Percentiles rank a stretch among this genome's conserved stretches.
These are phyloP conservation scores for Elysia chlorotica DNA, from an alignment of 1,140 invertebrate genomes.

Conservation along the genomic window DNA sequence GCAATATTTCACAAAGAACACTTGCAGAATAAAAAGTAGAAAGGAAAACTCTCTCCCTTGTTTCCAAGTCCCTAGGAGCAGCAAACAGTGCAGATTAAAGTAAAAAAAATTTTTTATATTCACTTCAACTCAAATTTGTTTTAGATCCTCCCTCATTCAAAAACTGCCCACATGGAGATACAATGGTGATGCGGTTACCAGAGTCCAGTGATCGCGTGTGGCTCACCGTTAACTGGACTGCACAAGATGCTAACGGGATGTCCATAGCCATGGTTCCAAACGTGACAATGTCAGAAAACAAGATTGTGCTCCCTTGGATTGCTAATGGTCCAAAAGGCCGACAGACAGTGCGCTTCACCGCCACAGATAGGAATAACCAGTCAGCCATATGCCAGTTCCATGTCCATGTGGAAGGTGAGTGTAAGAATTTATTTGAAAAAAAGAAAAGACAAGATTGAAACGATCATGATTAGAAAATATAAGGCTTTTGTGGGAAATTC, in stretches of 20 bases:
- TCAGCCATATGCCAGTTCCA: slow-evolving; percentile 35
- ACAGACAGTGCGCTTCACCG: slow-evolving; percentile 33
- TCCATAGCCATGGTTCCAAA: slow-evolving; percentile 30
- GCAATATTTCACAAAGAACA: no score
- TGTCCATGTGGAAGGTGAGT: slow-evolving; percentile 30
- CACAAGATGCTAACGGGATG: slow-evolving; percentile 29
- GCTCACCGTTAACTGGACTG: slow-evolving; percentile 31
- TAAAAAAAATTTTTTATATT: no score
- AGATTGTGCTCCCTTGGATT: slow-evolving; percentile 27
- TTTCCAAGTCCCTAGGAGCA: no score
- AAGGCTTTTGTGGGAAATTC: no score
- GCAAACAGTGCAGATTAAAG: no score
- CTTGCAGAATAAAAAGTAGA: no score
- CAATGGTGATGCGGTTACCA: slow-evolving; percentile 25
- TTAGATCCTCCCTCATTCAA: slow-evolving; percentile 38
- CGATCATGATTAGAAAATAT: no score
- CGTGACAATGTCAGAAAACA: slow-evolving; percentile 27
- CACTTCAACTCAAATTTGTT: no score
- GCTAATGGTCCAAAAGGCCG: slow-evolving; percentile 23
- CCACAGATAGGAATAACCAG: slow-evolving; percentile 33
- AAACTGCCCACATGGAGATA: slow-evolving; percentile 33
- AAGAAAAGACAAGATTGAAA: no score
- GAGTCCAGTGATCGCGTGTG: slow-evolving; percentile 25
- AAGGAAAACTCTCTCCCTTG: no score
- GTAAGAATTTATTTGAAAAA: no score